Evolutionary conservation across 92 coral and sea anemone genomes (phyloP), one percentile per base, ranked within the genome.

Genomic region (Siderastrea siderea): DNA sequence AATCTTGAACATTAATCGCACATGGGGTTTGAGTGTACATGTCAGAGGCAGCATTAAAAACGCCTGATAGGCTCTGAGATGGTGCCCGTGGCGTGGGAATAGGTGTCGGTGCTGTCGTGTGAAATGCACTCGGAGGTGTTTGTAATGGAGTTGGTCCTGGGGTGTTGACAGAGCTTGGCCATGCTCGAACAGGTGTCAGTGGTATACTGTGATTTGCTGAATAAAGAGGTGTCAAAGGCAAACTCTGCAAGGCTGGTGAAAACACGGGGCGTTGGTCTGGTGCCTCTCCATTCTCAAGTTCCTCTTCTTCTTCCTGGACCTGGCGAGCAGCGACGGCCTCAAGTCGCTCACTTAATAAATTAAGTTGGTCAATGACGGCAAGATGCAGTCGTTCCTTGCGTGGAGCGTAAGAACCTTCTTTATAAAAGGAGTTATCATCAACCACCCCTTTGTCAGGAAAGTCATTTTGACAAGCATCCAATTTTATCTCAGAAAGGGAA

Each of bases 291-390:
- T 86, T 15, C 54, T 77, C 73, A 52, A 59, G 76, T 16, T 77
- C 82, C 1, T 89, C 86, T 26, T 94, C 89, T 12, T 86, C 95
- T 81, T 95, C 93, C 84, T 90, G 88, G 11, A 79, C 55, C 51
- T 89, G 93, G 61, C 93, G 95, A 43, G 95, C 94, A 5, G 96
- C 98, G 11, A 95, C 95, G 16, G 89, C 94, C 72, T 94, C 90
- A 61, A 94, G 85, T 72, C 98, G 81, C 78, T 94, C 95, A 60
- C 86, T 94, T 55, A 94, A 68, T 46, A 74, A 10, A 16, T 59
- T 80, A 60, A 92, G 88, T 70, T 88, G 89, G 68, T 78, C 87
- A 84, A 84, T 50, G 45, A 84, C 65, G 16, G 87, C 87, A 74
- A 74, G 74, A 73, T 73, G 87, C 19, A 74, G 57, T 74, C 80